Percentiles rank a stretch among this genome's conserved stretches.
Conservation (phyloP, 2,113 vertebrate genomes). For the Sinosuthora webbiana region DNA sequence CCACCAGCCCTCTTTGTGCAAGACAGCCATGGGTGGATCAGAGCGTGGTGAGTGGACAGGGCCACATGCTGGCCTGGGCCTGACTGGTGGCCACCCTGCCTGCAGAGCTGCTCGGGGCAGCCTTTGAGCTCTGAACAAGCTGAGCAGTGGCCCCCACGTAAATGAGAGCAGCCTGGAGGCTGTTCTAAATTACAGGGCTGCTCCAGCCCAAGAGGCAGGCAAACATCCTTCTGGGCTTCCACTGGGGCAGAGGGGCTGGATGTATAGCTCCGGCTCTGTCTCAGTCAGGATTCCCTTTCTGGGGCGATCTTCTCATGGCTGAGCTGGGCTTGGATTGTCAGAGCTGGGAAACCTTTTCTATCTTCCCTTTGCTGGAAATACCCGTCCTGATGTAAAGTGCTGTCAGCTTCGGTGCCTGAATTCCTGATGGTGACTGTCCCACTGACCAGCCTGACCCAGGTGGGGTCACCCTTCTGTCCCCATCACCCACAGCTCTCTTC, state of each 20-base stretch:
- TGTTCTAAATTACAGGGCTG: constrained; percentile 2
- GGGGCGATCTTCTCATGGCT: neutral
- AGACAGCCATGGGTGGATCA: rapidly evolving
- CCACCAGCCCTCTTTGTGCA: neutral
- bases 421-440: rapidly evolving
- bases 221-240: constrained; percentile 25
- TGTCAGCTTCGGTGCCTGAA: neutral
- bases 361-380: neutral
- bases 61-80: neutral
- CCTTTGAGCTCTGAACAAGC: constrained; percentile 26
- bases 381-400: neutral
- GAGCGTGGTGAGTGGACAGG: neutral
- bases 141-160: neutral
- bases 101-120: neutral
- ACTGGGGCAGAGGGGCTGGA: neutral
- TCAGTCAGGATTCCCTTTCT: neutral
- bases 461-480: neutral
- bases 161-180: constrained; percentile 43
- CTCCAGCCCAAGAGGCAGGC: constrained; percentile 32
- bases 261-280: neutral
- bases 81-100: rapidly evolving
- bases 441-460: neutral
- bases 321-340: neutral
- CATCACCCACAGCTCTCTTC: neutral
- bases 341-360: neutral